Evolutionary conservation across 2,888 invertebrate genomes (phyloP).

Genomic region (Epiblema foenella): DNA sequence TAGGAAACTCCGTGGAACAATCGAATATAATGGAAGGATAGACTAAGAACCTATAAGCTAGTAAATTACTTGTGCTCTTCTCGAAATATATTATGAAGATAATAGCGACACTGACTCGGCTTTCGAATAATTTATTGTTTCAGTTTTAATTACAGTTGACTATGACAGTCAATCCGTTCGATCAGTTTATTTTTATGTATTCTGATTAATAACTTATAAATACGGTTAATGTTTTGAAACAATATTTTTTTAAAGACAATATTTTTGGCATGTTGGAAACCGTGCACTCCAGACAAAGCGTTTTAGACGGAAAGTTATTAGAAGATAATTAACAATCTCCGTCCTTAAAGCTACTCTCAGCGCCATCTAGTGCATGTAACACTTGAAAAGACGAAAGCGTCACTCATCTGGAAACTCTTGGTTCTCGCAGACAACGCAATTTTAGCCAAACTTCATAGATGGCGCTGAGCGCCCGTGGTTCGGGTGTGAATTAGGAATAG

Average conservation of each 20-base stretch:
- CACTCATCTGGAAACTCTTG: neutral
- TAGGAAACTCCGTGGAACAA: neutral
- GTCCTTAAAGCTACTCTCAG: neutral
- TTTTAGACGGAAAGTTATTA: too few species aligned
- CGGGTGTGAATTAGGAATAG: neutral
- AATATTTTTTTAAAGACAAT: neutral
- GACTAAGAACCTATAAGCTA: neutral
- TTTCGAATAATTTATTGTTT: slow-evolving; percentile 31
- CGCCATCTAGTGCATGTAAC: neutral
- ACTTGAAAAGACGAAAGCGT: neutral
- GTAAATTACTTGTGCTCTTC: neutral
- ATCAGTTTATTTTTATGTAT: neutral
- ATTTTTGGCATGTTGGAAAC: too few species aligned
- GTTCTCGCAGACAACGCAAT: neutral
- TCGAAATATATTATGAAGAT: neutral
- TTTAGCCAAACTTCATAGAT: neutral
- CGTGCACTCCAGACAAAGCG: too few species aligned
- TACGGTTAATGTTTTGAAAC: neutral
- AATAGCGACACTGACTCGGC: slow-evolving; percentile 20
- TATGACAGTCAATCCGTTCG: slow-evolving; percentile 13
- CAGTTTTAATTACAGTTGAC: slow-evolving; percentile 6
- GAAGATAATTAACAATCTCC: too few species aligned
- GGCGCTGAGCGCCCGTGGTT: neutral
- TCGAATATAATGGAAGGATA: too few species aligned
- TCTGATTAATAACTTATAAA: neutral